phyloP scores from a whole-genome alignment of 2,797 vertebrate species.

The Gymnodraco acuticeps region DNA sequence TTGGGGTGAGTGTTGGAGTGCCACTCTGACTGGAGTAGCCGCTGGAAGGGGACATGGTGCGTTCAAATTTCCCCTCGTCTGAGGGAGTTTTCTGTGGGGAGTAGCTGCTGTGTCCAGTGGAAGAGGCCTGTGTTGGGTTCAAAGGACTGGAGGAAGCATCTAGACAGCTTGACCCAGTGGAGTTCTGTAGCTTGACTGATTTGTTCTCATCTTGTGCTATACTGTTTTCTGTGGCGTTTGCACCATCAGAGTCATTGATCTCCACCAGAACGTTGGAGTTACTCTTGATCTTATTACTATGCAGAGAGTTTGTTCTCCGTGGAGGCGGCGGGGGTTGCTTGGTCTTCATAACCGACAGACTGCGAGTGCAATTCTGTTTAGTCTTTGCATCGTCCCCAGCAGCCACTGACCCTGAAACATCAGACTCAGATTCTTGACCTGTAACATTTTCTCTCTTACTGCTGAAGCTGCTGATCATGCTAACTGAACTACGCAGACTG shows the following conservation, averaged over 20 bases:
- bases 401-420: slow-evolving; percentile 22
- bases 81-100: slow-evolving; percentile 77
- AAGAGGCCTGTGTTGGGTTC: slow-evolving; percentile 45
- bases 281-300: slow-evolving; percentile 78
- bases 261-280: slow-evolving; percentile 50
- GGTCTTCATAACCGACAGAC: slow-evolving; percentile 92
- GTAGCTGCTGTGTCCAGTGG: slow-evolving; percentile 54
- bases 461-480: slow-evolving; percentile 63
- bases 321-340: slow-evolving; percentile 91
- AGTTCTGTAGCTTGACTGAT: slow-evolving; percentile 56
- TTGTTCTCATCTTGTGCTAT: slow-evolving; percentile 66
- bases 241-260: slow-evolving; percentile 43
- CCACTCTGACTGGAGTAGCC: slow-evolving; percentile 98
- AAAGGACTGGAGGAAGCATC: slow-evolving; percentile 58
- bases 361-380: slow-evolving; percentile 85
- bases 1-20: slow-evolving; percentile 92
- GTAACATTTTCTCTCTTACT: slow-evolving; percentile 46
- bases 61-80: slow-evolving; percentile 87
- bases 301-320: slow-evolving; percentile 89
- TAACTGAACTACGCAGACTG: slow-evolving; percentile 77
- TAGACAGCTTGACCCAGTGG: slow-evolving; percentile 49
- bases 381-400: slow-evolving; percentile 83
- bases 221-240: slow-evolving; percentile 55
- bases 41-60: slow-evolving; percentile 96
- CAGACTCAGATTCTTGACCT: slow-evolving; percentile 43